These are phyloP conservation scores for Salvelinus namaycush DNA, from an alignment of 2,113 vertebrate species.

Conservation along the genomic window DNA sequence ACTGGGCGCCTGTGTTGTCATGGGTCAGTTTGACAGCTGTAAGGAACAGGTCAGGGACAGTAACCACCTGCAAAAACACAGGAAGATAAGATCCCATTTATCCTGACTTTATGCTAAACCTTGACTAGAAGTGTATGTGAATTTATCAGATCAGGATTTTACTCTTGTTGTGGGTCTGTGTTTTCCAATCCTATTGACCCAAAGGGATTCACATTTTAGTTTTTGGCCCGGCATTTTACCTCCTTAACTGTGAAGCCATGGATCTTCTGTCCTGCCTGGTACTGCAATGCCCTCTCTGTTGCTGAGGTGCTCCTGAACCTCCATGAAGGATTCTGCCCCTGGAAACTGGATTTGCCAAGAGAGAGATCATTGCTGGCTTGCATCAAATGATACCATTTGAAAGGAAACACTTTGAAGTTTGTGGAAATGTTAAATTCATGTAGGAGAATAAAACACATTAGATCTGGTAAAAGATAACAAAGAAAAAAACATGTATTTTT, in stretches of 20 bases:
- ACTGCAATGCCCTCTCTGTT: constrained; percentile 73
- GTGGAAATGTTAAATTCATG: too few species aligned
- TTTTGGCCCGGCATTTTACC: constrained; percentile 60
- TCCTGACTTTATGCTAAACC: too few species aligned
- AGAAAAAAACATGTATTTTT: too few species aligned
- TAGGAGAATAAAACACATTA: too few species aligned
- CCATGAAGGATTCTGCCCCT: constrained; percentile 40
- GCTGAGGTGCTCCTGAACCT: constrained; percentile 70
- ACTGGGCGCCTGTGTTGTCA: constrained; percentile 85
- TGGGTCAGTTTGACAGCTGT: constrained; percentile 89
- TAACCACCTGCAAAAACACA: constrained; percentile 77
- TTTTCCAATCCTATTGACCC: too few species aligned
- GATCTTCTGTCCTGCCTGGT: constrained; percentile 78
- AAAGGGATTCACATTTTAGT: too few species aligned
- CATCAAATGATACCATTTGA: background rate
- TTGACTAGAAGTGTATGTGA: too few species aligned
- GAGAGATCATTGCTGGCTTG: background rate
- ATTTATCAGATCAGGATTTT: too few species aligned
- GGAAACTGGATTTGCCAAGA: constrained; percentile 40
- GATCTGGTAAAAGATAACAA: too few species aligned
- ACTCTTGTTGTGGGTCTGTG: too few species aligned
- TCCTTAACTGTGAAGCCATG: constrained; percentile 86
- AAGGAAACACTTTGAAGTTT: too few species aligned
- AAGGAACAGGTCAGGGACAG: constrained; percentile 88
- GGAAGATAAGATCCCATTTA: background rate